Evolutionary conservation across 2,113 vertebrate genomes (phyloP).

Genomic region (Chionomys nivalis): DNA sequence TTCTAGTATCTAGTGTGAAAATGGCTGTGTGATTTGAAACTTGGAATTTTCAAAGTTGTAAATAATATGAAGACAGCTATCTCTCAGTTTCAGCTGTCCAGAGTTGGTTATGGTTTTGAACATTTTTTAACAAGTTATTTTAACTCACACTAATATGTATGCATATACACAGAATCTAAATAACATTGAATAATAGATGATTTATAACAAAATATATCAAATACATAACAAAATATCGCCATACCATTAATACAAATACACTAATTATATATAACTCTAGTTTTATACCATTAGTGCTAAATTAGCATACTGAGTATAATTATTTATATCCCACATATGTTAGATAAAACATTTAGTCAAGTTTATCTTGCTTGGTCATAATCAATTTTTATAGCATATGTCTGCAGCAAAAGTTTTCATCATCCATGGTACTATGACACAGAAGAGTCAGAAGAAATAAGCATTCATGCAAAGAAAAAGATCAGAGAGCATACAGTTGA

Average conservation of each 20-base stretch:
- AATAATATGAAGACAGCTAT: not conserved
- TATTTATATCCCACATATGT: not conserved
- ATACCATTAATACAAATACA: not conserved
- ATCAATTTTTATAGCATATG: not conserved
- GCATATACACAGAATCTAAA: not conserved
- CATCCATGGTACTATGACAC: not conserved
- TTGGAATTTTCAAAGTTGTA: not conserved
- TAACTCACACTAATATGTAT: not conserved
- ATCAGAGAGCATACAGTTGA: not conserved
- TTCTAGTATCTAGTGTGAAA: not conserved
- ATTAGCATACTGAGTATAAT: not conserved
- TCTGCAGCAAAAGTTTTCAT: not conserved
- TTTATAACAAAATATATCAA: not conserved
- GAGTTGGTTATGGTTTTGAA: not conserved
- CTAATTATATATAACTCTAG: not conserved
- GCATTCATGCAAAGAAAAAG: not conserved
- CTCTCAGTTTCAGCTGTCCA: not conserved
- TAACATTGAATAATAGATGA: not conserved
- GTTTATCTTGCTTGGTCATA: not conserved
- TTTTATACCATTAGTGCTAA: not conserved
- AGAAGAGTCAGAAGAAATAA: not conserved
- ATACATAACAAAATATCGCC: not conserved
- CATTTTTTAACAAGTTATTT: not conserved
- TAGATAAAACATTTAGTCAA: not conserved
- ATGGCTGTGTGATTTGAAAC: not conserved